Percentiles rank a stretch among this genome's conserved stretches.
These are phyloP conservation scores for Syngnathus floridae DNA, from an alignment of 2,113 vertebrate genomes.

Conservation along the genomic window DNA sequence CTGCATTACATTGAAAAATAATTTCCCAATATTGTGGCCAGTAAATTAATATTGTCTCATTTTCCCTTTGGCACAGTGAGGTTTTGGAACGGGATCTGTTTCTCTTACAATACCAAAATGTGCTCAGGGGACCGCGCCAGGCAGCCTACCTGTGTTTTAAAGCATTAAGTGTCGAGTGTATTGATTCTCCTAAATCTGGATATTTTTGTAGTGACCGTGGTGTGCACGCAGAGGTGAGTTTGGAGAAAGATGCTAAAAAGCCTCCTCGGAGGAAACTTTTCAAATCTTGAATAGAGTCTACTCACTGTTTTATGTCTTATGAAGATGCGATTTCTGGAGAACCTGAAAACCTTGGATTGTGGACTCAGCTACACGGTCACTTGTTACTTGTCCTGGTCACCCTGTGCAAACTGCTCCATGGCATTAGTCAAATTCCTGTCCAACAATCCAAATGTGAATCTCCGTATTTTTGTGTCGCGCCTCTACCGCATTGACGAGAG, in stretches of 20 bases:
- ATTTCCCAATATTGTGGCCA: background rate
- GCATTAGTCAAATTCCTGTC: background rate
- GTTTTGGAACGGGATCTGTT: background rate
- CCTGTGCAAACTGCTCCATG: background rate
- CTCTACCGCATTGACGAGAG: background rate
- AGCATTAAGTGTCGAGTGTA: background rate
- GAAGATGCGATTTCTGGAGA: background rate
- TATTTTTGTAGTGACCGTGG: no score
- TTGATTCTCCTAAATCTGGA: no score
- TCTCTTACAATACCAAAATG: background rate
- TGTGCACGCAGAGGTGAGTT: background rate
- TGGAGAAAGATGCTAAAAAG: background rate
- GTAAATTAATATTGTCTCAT: background rate
- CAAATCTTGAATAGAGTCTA: background rate
- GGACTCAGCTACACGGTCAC: background rate
- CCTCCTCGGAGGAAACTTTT: background rate
- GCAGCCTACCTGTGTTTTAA: background rate
- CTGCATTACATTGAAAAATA: background rate
- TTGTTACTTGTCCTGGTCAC: background rate
- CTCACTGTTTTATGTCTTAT: background rate
- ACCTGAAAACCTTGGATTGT: background rate
- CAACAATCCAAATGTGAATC: background rate
- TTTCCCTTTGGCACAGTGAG: background rate
- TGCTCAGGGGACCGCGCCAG: background rate
- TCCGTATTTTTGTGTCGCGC: background rate